Percentiles rank a stretch among this genome's conserved stretches.
phyloP scores from a whole-genome alignment of 2,113 vertebrate genomes.

The Phrynosoma blainvillii region DNA sequence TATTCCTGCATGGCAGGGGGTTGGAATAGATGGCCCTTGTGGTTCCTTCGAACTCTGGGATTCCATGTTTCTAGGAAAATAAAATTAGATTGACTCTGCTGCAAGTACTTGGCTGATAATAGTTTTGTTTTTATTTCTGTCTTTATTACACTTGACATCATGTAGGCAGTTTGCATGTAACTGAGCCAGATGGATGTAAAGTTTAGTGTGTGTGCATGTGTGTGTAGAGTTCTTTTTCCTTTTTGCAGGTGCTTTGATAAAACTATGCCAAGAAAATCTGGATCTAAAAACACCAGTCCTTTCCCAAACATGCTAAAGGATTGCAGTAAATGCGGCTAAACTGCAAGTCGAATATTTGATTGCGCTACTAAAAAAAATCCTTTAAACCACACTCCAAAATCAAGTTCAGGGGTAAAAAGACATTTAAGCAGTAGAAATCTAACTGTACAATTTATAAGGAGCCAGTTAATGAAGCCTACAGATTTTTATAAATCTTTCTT shows the following conservation, averaged over 20 bases:
- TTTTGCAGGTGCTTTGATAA: slow-evolving; percentile 34
- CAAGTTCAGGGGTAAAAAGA: neutral
- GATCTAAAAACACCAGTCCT: slow-evolving; percentile 21
- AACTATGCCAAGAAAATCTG: slow-evolving; percentile 28
- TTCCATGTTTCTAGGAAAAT: no score
- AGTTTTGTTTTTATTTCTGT: slow-evolving; percentile 27
- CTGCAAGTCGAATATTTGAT: slow-evolving; percentile 19
- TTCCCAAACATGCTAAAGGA: slow-evolving; percentile 42
- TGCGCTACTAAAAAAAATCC: slow-evolving; percentile 14
- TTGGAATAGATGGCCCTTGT: no score
- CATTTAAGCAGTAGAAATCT: slow-evolving; percentile 22
- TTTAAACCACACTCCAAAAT: slow-evolving; percentile 20
- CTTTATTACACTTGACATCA: slow-evolving; percentile 32
- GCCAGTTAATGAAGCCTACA: neutral
- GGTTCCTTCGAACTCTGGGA: no score
- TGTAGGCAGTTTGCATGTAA: slow-evolving; percentile 21
- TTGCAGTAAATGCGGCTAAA: slow-evolving; percentile 21
- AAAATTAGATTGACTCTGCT: no score
- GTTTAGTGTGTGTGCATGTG: neutral
- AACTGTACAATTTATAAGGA: slow-evolving; percentile 6
- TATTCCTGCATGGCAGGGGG: no score
- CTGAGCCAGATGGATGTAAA: slow-evolving; percentile 31
- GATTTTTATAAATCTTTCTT: slow-evolving; percentile 1
- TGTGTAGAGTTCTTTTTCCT: neutral
- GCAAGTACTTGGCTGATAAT: neutral